Percentiles rank a stretch among this genome's conserved stretches.
Evolutionary conservation across 2,888 invertebrate genomes (phyloP).

Genomic region (Monopis laevigella): DNA sequence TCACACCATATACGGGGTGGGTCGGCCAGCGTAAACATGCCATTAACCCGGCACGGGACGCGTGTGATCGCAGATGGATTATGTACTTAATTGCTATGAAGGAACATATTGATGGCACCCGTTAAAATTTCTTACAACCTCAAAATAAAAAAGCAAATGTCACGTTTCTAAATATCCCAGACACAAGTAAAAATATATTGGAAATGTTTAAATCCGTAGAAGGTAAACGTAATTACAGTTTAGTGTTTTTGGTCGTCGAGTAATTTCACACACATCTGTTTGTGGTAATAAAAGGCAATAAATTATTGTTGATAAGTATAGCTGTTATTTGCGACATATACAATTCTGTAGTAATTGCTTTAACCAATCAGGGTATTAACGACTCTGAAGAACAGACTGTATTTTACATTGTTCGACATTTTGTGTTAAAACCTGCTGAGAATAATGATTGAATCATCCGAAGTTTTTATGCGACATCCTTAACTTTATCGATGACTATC

Average conservation of each 20-base stretch:
- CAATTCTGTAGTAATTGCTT: neutral
- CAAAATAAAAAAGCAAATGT: neutral
- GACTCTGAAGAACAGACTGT: neutral
- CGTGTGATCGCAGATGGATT: conserved; percentile 49
- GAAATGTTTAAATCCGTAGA: no score
- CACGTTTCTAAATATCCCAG: neutral
- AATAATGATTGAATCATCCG: conserved; percentile 3
- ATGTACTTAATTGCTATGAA: conserved; percentile 9
- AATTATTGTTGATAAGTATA: no score
- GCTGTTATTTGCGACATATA: neutral
- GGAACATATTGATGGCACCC: conserved; percentile 31
- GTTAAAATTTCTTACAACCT: conserved; percentile 2
- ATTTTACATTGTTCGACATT: neutral
- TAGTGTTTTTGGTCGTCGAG: no score
- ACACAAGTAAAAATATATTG: no score
- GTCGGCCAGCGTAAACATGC: conserved; percentile 42
- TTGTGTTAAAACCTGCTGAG: neutral
- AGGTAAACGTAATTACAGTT: no score
- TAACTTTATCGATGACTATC: conserved; percentile 4
- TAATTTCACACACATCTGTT: no score
- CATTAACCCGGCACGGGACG: conserved; percentile 43
- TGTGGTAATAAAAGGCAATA: no score
- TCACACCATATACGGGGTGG: conserved; percentile 58
- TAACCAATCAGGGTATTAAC: conserved; percentile 1
- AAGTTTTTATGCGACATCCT: neutral